Percentiles rank a stretch among this genome's conserved stretches.
Evolutionary conservation across 1,140 invertebrate genomes (phyloP).

Genomic region (Pentalonia nigronervosa): DNA sequence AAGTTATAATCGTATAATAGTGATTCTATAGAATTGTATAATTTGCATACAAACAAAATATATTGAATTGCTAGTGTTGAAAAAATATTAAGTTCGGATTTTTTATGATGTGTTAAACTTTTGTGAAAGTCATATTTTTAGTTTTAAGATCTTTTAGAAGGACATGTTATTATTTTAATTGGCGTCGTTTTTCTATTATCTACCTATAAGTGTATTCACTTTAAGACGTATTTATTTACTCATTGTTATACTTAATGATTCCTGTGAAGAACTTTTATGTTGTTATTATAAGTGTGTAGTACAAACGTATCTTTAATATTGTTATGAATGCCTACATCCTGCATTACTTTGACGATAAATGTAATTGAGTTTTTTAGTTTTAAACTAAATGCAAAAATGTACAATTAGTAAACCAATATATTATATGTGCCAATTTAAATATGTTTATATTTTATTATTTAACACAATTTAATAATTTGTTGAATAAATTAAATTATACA

Average conservation of each 20-base stretch:
- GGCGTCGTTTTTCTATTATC: not conserved
- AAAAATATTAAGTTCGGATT: not conserved
- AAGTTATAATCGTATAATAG: not conserved
- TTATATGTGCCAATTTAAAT: not conserved
- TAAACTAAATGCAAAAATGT: too few relatives aligned
- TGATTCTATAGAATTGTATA: not conserved
- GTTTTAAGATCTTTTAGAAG: conserved; percentile 12
- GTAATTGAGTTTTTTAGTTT: not conserved
- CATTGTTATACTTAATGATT: not conserved
- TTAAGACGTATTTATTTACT: not conserved
- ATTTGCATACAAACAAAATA: not conserved
- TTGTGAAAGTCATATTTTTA: not conserved
- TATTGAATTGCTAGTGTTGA: not conserved
- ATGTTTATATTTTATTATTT: not conserved
- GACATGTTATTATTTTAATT: conserved; percentile 17
- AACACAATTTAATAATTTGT: not conserved
- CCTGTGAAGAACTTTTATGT: not conserved
- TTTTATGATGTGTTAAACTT: not conserved
- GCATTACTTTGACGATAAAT: not conserved
- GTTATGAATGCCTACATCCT: not conserved
- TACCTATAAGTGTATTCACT: not conserved
- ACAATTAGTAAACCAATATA: not conserved
- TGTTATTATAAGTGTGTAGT: not conserved
- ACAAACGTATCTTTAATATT: not conserved
- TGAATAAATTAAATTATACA: too few relatives aligned